Percentiles rank a stretch among this genome's conserved stretches.
Evolutionary conservation across 2,113 vertebrate genomes (phyloP).

Genomic region (Solea senegalensis): DNA sequence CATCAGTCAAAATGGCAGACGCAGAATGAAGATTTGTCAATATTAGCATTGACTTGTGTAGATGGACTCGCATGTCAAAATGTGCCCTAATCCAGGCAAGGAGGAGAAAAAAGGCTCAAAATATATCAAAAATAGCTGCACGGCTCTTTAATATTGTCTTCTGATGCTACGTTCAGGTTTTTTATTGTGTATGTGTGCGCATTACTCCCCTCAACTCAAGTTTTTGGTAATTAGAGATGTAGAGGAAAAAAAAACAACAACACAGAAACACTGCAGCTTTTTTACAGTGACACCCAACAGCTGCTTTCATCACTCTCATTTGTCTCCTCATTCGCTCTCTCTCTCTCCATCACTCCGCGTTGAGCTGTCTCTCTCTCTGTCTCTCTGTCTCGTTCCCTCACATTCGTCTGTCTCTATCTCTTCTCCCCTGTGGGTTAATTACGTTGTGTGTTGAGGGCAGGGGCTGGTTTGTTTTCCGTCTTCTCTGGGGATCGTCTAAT

Average conservation of each 20-base stretch:
- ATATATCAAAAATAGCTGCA: slow-evolving; percentile 31
- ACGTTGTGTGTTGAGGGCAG: slow-evolving; percentile 58
- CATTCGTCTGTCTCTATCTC: slow-evolving; percentile 26
- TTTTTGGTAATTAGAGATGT: slow-evolving; percentile 57
- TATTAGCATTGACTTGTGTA: slow-evolving; percentile 21
- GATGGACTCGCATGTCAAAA: slow-evolving; percentile 20
- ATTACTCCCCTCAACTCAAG: slow-evolving; percentile 15
- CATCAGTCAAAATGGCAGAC: slow-evolving; percentile 18
- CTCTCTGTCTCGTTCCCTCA: slow-evolving; percentile 17
- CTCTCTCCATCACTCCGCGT: neutral
- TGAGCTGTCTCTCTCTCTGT: slow-evolving; percentile 16
- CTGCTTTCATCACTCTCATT: slow-evolving; percentile 44
- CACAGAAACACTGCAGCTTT: slow-evolving; percentile 35
- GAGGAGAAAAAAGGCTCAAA: too few relatives aligned
- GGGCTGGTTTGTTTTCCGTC: slow-evolving; percentile 63
- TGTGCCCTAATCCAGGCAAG: slow-evolving; percentile 7
- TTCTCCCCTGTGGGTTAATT: slow-evolving; percentile 78
- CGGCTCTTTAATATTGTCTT: slow-evolving; percentile 25
- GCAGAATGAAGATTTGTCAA: slow-evolving; percentile 27
- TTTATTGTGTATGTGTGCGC: slow-evolving; percentile 22
- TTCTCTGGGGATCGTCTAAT: slow-evolving; percentile 63
- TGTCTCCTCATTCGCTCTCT: slow-evolving; percentile 15
- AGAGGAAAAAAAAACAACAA: slow-evolving; percentile 18
- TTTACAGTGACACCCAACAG: slow-evolving; percentile 33
- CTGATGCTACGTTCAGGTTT: slow-evolving; percentile 10